These are phyloP conservation scores for Palythoa grandis DNA, from an alignment of 92 coral and sea anemone species.

Conservation along the genomic window DNA sequence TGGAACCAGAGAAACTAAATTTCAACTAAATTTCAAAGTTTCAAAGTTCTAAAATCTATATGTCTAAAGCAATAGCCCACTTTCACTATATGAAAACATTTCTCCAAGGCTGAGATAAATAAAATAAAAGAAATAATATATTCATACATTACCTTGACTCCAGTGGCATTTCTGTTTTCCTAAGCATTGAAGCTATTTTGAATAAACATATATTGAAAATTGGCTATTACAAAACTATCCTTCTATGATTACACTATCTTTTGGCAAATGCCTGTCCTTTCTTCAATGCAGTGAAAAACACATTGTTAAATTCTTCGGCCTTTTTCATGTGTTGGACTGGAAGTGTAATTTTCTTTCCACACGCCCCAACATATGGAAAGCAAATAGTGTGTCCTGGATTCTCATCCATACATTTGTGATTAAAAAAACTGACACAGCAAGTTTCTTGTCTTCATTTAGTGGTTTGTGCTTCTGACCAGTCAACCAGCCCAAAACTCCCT, in stretches of 20 bases:
- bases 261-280: conserved; percentile 8
- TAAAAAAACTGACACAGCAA: conserved; percentile 6
- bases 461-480: conserved; percentile 9
- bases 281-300: conserved; percentile 12
- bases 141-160: neutral
- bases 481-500: conserved; percentile 12
- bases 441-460: conserved; percentile 1
- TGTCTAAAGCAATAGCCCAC: conserved; percentile 10
- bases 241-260: conserved; percentile 4
- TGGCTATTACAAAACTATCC: conserved; percentile 6
- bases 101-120: conserved; percentile 5
- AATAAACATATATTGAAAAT: neutral
- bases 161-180: neutral
- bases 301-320: conserved; percentile 4
- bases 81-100: conserved; percentile 7
- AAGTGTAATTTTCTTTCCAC: conserved; percentile 9
- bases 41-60: conserved; percentile 1
- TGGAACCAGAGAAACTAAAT: neutral
- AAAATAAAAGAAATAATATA: conserved; percentile 5
- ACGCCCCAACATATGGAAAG: conserved; percentile 1
- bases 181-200: neutral
- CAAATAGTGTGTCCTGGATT: conserved; percentile 16
- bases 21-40: neutral
- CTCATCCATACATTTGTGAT: conserved; percentile 21
- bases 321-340: conserved; percentile 16